Evolutionary conservation across 1,140 invertebrate species (phyloP), one percentile per base, ranked within the genome.

Genomic region (Steinernema feltiae): DNA sequence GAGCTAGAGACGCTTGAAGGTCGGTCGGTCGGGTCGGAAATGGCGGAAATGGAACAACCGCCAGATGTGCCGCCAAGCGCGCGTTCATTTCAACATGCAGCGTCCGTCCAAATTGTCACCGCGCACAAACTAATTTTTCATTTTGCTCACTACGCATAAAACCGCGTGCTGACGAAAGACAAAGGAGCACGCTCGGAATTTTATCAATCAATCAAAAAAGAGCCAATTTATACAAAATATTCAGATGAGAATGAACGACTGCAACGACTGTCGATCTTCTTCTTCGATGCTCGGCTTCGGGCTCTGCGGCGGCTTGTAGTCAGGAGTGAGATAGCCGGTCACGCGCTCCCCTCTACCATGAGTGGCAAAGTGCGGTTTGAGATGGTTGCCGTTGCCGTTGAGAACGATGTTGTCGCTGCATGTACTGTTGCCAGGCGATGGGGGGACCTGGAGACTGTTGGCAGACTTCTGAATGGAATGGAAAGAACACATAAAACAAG

Each of bases 191-290:
- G n/a, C n/a, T n/a, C n/a, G n/a, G n/a, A n/a, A n/a, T n/a, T n/a
- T n/a, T n/a, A n/a, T n/a, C n/a, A n/a, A 18, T 7, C 35, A 41
- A 41, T 7, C 7, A 18, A 41, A 41, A 41, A 41, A 18, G 18
- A 41, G 35, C 24, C 53, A 63, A n/a, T 63, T 63, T 27, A 63
- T 27, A 63, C 15, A 63, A 63, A n/a, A 12, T 15, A 21, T 15
- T 63, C 53, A 63, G 24, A 63, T 63, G 53, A 63, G 12, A 63
- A 63, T 63, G 53, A 63, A 21, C 12, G 53, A 63, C 53, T 63
- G 53, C 53, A 63, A 3, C 53, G 53, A 63, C 53, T 63, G 53
- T 21, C 15, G 53, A 27, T 63, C 53, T 63, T 63, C n/a, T n/a
- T n/a, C 53, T 3, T 63, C 53, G 24, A 63, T 63, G 53, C 53